phyloP scores from a whole-genome alignment of 2,113 vertebrate genomes.

The Sceloporus undulatus region DNA sequence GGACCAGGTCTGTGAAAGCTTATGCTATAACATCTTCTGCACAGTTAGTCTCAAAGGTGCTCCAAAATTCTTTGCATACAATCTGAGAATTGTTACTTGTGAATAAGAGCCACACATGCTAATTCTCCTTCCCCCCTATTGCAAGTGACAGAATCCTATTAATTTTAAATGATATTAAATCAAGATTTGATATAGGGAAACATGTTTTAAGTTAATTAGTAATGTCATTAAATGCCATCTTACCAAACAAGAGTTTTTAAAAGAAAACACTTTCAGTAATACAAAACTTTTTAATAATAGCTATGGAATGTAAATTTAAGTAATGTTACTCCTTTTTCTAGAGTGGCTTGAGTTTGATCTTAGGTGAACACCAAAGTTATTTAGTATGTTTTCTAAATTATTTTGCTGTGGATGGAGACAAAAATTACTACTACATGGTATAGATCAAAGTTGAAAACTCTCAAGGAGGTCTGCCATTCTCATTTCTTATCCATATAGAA shows the following conservation, averaged over 20 bases:
- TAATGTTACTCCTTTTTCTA: constrained; percentile 5
- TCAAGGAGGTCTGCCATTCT: constrained; percentile 78
- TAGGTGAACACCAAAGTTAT: constrained; percentile 52
- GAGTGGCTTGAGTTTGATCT: constrained; percentile 51
- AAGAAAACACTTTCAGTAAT: constrained; percentile 12
- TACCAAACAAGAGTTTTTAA: not conserved
- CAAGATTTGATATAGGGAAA: not conserved
- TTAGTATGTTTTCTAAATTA: constrained; percentile 58
- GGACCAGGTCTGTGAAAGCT: too few species aligned
- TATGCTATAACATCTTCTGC: too few species aligned
- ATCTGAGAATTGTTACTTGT: not conserved
- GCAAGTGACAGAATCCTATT: not conserved
- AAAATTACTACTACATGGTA: constrained; percentile 63
- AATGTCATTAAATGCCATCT: constrained; percentile 8
- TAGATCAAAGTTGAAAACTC: constrained; percentile 73
- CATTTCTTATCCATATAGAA: constrained; percentile 87
- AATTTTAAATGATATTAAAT: constrained; percentile 7
- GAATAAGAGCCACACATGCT: not conserved
- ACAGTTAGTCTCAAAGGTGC: too few species aligned
- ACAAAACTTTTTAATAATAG: constrained; percentile 20
- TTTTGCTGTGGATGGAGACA: constrained; percentile 71
- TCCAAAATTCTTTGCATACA: too few species aligned
- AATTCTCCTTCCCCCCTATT: not conserved
- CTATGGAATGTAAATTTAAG: constrained; percentile 29
- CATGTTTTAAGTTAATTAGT: not conserved